Percentiles rank a stretch among this genome's conserved stretches.
phyloP scores from a whole-genome alignment of 1,140 invertebrate species.

The Chrysoperla carnea region DNA sequence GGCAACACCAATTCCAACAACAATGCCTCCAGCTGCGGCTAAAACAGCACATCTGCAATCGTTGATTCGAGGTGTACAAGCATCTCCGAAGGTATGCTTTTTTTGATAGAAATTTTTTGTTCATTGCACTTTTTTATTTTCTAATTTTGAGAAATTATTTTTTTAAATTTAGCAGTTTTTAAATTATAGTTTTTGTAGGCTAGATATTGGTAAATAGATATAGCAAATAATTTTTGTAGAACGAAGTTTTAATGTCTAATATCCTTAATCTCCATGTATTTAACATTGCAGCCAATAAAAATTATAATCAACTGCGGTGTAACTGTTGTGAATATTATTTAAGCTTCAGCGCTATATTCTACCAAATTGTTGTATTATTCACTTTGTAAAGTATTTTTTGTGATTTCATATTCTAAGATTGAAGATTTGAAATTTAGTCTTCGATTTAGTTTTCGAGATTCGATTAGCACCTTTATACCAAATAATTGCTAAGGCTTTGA shows the following conservation, averaged over 20 bases:
- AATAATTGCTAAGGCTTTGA: too few species aligned
- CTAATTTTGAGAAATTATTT: constrained; percentile 3
- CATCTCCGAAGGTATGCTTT: constrained; percentile 60
- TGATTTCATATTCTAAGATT: too few species aligned
- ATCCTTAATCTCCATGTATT: too few species aligned
- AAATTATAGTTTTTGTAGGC: constrained; percentile 9
- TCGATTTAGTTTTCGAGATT: too few species aligned
- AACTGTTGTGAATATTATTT: not conserved
- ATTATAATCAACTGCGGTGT: too few species aligned
- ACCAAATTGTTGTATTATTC: too few species aligned
- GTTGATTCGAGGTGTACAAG: constrained; percentile 69
- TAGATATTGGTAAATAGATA: not conserved
- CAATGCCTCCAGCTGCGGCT: constrained; percentile 28
- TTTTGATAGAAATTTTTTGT: constrained; percentile 4
- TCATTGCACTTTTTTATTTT: constrained; percentile 1
- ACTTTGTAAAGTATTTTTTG: too few species aligned
- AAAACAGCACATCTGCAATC: constrained; percentile 62
- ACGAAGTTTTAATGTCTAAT: too few species aligned
- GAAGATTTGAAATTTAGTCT: too few species aligned
- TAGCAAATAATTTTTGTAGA: too few species aligned
- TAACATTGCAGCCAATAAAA: too few species aligned
- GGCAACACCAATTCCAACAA: constrained; percentile 23
- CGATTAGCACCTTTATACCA: too few species aligned
- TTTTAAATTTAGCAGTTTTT: constrained; percentile 1
- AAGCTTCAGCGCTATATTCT: not conserved